Conservation (phyloP, 2,797 vertebrate species). For the Leuciscus waleckii region DNA sequence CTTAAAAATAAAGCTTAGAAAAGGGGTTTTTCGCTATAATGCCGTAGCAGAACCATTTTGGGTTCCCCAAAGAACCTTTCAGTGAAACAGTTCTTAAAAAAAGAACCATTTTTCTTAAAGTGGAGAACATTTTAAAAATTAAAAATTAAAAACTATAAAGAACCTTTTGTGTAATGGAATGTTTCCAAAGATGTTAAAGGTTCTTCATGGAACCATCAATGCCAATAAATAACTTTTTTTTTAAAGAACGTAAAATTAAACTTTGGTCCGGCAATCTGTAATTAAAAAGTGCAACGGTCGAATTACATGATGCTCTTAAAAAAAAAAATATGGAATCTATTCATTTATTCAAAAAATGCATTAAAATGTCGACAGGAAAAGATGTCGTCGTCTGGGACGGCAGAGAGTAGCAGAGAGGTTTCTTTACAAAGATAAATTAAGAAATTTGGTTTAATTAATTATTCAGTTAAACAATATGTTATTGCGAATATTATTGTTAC, state of each 20-base stretch:
- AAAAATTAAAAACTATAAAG: background rate
- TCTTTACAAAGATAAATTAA: too few species aligned
- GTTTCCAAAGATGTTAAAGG: background rate
- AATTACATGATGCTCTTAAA: background rate
- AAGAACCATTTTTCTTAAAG: background rate
- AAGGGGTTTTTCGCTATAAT: background rate
- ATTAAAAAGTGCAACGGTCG: background rate
- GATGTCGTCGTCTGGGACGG: too few species aligned
- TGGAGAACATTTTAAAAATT: background rate
- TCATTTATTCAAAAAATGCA: background rate
- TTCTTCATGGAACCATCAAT: background rate
- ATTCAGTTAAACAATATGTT: too few species aligned
- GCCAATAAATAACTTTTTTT: background rate
- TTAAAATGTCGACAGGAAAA: background rate
- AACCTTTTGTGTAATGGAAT: background rate
- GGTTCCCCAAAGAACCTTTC: background rate
- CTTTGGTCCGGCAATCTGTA: background rate
- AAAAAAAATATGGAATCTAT: background rate
- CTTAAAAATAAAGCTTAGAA: background rate
- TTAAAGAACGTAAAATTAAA: background rate
- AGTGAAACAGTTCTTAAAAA: background rate
- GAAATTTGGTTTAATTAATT: too few species aligned
- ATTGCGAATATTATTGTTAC: too few species aligned
- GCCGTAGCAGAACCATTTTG: background rate
- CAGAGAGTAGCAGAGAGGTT: too few species aligned